Evolutionary conservation across 53 echinoderm and acorn worm genomes (phyloP).

Genomic region (Mesocentrotus franciscanus): DNA sequence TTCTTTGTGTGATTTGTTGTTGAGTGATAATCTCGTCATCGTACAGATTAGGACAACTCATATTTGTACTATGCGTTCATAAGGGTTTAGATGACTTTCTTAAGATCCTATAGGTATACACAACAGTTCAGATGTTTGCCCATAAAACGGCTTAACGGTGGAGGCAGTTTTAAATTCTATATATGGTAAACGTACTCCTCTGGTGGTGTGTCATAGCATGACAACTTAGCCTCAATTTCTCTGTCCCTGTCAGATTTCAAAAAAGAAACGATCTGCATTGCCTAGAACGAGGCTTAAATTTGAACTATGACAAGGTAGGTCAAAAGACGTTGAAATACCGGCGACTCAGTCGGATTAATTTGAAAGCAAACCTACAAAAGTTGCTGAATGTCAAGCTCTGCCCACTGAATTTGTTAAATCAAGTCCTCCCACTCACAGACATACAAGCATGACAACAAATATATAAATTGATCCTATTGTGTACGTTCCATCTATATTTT

Average conservation of each 20-base stretch:
- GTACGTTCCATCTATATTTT: not conserved
- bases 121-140: not conserved
- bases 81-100: not conserved
- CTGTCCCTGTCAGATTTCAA: not conserved
- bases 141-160: not conserved
- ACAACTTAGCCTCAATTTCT: not conserved
- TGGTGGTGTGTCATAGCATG: too few relatives aligned
- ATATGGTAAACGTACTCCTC: too few relatives aligned
- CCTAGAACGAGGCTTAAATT: not conserved
- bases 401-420: not conserved
- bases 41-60: not conserved
- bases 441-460: not conserved
- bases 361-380: not conserved
- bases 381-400: not conserved
- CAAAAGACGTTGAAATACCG: not conserved
- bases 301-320: not conserved
- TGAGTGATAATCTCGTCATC: not conserved
- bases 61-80: not conserved
- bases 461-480: not conserved
- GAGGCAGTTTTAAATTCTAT: not conserved
- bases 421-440: not conserved
- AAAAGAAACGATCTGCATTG: too few relatives aligned
- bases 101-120: not conserved
- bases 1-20: conserved; percentile 1
- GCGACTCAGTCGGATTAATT: not conserved